Conservation (phyloP, 1,140 invertebrate species). For the Drosophila orosa region DNA sequence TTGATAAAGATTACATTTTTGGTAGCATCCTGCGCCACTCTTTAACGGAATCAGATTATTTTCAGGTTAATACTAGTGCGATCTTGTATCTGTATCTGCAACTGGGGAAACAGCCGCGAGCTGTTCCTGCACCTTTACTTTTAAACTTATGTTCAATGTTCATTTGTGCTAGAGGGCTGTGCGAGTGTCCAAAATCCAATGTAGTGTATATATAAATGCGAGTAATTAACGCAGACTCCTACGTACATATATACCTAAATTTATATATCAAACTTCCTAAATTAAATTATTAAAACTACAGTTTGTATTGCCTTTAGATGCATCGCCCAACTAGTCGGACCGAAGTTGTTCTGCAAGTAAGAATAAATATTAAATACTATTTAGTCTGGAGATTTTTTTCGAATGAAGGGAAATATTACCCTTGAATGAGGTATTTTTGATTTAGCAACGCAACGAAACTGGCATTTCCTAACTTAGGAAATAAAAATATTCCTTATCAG, state of each 20-base stretch:
- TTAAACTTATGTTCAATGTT: conserved; percentile 41
- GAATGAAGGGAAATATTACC: no score
- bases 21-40: background rate
- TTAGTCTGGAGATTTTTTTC: no score
- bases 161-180: conserved; percentile 70
- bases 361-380: background rate
- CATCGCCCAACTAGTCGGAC: conserved; percentile 12
- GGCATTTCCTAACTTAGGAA: no score
- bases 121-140: conserved; percentile 7
- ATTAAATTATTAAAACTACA: conserved; percentile 21
- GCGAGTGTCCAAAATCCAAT: conserved; percentile 64
- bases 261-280: conserved; percentile 14
- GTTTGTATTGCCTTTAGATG: conserved; percentile 21
- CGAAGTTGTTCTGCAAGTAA: background rate
- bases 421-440: no score
- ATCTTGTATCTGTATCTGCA: background rate
- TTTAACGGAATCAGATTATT: conserved; percentile 1
- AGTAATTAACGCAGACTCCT: conserved; percentile 15
- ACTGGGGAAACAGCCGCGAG: no score
- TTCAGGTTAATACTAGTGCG: conserved; percentile 15
- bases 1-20: conserved; percentile 39
- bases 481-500: no score
- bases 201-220: conserved; percentile 29
- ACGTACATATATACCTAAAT: conserved; percentile 10
- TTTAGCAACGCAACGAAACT: no score